These are phyloP conservation scores for Leptobrachium leishanense DNA, from an alignment of 2,113 vertebrate genomes.

Conservation along the genomic window DNA sequence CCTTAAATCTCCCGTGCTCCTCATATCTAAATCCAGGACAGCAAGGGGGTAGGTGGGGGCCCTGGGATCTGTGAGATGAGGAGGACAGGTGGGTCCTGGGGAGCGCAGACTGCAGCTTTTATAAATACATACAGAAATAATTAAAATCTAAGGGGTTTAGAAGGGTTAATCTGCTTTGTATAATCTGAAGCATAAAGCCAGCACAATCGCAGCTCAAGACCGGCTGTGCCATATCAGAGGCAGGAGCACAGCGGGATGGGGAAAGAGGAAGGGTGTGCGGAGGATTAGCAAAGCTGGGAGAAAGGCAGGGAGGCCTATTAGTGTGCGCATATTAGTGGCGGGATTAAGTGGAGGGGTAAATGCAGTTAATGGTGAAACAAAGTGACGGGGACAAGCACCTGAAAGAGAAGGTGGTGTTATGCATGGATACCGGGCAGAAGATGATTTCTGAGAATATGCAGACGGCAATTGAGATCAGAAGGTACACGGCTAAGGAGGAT, in stretches of 20 bases:
- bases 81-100: slow-evolving; percentile 67
- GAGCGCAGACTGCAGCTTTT: slow-evolving; percentile 74
- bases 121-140: slow-evolving; percentile 91
- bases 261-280: slow-evolving; percentile 14
- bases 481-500: slow-evolving; percentile 56
- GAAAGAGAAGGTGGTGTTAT: background rate
- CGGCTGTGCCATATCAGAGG: slow-evolving; percentile 49
- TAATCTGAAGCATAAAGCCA: slow-evolving; percentile 84
- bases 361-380: background rate
- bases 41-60: slow-evolving; percentile 3
- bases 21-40: slow-evolving; percentile 40
- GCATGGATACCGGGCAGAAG: background rate
- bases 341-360: background rate
- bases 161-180: slow-evolving; percentile 82
- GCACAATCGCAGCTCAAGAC: slow-evolving; percentile 70
- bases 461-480: slow-evolving; percentile 19
- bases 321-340: slow-evolving; percentile 20
- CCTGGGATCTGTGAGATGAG: slow-evolving; percentile 65
- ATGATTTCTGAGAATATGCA: background rate
- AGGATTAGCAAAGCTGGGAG: slow-evolving; percentile 39
- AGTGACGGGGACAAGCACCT: too few relatives aligned
- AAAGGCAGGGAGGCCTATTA: slow-evolving; percentile 45
- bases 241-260: slow-evolving; percentile 16
- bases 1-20: slow-evolving; percentile 16
- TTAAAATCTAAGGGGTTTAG: slow-evolving; percentile 95